Evolutionary conservation across 2,113 vertebrate genomes (phyloP), one percentile per base, ranked within the genome.

Genomic region (Glaucomys volans): DNA sequence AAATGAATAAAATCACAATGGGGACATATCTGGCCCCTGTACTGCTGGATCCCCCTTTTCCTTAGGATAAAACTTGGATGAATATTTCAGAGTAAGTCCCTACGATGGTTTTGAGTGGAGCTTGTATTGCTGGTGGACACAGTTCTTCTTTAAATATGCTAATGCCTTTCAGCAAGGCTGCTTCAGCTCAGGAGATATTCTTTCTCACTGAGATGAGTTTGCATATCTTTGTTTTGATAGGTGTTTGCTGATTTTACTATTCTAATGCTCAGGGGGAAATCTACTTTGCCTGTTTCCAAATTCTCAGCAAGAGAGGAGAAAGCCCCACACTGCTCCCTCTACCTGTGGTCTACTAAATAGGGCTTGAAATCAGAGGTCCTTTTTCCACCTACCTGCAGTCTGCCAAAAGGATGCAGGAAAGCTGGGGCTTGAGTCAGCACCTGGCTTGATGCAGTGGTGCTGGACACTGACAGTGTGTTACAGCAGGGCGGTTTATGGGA

Each of bases 201-300:
- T 67, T 91, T 90, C 32, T 72, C 37, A 9, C 47, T 88, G 87
- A 91, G 32, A 88, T 83, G 47, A 91, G 12, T 97, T 95, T 91
- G 77, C 95, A 80, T 95, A 42, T 82, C 54, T 62, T 87, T 93
- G 54, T 89, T 97, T 96, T 62, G 47, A 62, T 84, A 64, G 30
- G 16, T 52, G 2, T 90, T 92, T 76, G 72, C 95, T 95, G 86
- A 97, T 97, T 94, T 97, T 87, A 57, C 87, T 94, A 87, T 52
- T 79, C 59, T 66, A 37, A 50, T 80, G 17, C 35, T 71, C 16
- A 62, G 76, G 26, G 62, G 18, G 42, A 16, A 14, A 35, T 83
- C 72, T 82, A 35, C 74, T 97, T 94, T 89, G 82, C 89, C 86
- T 89, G 37, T 94, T 91, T 86, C 95, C 77, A 95, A 52, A 84